Conservation (phyloP, 2,888 invertebrate species). For the Chironomus tentans region DNA sequence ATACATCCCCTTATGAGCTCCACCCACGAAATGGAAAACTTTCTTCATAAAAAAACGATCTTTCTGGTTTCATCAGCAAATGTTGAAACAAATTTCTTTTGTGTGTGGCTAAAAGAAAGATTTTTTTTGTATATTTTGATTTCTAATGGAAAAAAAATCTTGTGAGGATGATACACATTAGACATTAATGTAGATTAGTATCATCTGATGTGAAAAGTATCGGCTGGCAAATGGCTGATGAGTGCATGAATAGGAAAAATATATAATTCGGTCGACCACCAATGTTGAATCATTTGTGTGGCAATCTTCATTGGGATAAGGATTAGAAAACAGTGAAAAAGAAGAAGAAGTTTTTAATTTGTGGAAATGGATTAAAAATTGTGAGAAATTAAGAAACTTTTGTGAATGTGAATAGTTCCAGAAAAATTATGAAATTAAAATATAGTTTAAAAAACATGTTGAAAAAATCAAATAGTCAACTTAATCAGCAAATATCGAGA, state of each 20-base stretch:
- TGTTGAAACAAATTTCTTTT: not conserved
- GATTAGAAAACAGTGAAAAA: not conserved
- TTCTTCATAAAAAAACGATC: not conserved
- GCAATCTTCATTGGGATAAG: not conserved
- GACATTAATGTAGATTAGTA: slow-evolving; percentile 2
- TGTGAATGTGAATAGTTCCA: not conserved
- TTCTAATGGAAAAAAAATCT: not conserved
- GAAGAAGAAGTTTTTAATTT: too few species aligned
- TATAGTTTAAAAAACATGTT: slow-evolving; percentile 19
- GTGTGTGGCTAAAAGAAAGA: slow-evolving; percentile 2
- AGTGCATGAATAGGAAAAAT: not conserved
- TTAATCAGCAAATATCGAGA: slow-evolving; percentile 40
- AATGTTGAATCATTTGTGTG: slow-evolving; percentile 18
- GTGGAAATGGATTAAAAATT: too few species aligned
- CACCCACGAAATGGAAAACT: not conserved
- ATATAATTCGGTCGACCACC: slow-evolving; percentile 13
- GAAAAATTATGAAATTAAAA: slow-evolving; percentile 4
- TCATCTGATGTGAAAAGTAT: slow-evolving; percentile 11
- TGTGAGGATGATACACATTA: slow-evolving; percentile 13
- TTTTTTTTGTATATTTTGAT: slow-evolving; percentile 3
- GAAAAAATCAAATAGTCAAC: slow-evolving; percentile 1
- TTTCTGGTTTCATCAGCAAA: not conserved
- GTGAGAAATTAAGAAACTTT: not conserved
- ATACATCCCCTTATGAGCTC: slow-evolving; percentile 1
- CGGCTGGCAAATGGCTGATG: not conserved